phyloP scores from a whole-genome alignment of 2,113 vertebrate species.

The Microtus montanus region DNA sequence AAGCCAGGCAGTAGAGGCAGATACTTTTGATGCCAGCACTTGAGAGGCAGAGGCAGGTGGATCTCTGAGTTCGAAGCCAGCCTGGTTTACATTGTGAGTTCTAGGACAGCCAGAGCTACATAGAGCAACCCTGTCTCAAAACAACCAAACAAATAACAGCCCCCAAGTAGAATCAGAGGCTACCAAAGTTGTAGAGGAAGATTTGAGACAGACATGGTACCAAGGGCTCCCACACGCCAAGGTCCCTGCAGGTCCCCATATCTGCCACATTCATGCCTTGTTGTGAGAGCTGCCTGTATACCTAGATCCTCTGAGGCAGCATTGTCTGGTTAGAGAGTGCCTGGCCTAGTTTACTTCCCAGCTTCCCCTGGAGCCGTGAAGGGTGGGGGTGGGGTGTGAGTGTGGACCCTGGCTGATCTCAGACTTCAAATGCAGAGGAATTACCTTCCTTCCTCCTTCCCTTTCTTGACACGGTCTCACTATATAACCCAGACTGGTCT shows the following conservation, averaged over 20 bases:
- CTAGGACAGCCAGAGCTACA: not conserved
- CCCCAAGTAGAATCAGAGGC: not conserved
- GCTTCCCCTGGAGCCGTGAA: not conserved
- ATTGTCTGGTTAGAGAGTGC: not conserved
- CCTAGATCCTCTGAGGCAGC: no score
- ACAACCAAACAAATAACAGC: not conserved
- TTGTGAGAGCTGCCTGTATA: no score
- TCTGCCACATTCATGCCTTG: not conserved
- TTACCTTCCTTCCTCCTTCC: not conserved
- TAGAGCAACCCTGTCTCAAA: not conserved
- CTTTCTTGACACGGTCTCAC: not conserved
- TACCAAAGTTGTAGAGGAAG: not conserved
- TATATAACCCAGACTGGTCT: not conserved
- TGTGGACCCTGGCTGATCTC: not conserved
- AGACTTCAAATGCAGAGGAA: not conserved
- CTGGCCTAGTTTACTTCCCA: fast-evolving
- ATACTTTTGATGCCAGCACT: not conserved
- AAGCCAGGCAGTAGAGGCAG: not conserved
- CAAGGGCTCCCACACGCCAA: fast-evolving
- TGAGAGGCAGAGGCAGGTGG: not conserved
- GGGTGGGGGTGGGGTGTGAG: no score
- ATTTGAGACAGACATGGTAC: not conserved
- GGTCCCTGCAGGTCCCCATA: not conserved
- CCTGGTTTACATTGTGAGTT: not conserved
- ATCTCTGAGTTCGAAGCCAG: not conserved